phyloP scores from a whole-genome alignment of 2,113 vertebrate genomes.

The Formicarius rufipectus region DNA sequence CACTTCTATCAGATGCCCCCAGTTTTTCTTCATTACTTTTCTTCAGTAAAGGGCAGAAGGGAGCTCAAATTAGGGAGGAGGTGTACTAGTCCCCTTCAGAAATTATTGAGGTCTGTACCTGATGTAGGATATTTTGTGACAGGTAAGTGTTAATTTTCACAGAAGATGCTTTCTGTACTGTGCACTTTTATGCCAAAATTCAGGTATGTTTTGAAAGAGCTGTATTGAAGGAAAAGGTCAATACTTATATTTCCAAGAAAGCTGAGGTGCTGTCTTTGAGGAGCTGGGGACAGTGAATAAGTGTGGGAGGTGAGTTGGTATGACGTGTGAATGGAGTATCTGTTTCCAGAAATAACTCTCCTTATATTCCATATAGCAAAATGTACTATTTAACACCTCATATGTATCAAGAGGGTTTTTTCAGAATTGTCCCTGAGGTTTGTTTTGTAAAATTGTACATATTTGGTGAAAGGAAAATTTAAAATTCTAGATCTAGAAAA shows the following conservation, averaged over 20 bases:
- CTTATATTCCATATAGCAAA: neutral
- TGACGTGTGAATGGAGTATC: neutral
- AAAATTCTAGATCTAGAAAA: conserved; percentile 20
- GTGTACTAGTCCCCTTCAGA: neutral
- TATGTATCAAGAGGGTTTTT: neutral
- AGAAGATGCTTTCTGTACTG: neutral
- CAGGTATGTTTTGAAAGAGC: neutral
- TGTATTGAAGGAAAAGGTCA: neutral
- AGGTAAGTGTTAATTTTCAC: neutral
- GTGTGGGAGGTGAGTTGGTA: neutral
- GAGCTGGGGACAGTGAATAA: neutral
- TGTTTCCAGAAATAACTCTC: neutral
- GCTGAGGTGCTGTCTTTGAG: neutral
- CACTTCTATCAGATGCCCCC: neutral
- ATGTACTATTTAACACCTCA: neutral
- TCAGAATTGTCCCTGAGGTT: neutral
- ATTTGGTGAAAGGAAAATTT: neutral
- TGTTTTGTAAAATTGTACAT: neutral
- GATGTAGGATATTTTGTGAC: neutral
- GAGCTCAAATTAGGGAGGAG: neutral
- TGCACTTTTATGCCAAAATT: neutral
- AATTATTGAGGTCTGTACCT: neutral
- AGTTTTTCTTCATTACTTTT: neutral
- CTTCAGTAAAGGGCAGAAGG: neutral
- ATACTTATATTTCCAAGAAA: neutral